Evolutionary conservation across 2,888 invertebrate species (phyloP).

Genomic region (Autographa gamma): DNA sequence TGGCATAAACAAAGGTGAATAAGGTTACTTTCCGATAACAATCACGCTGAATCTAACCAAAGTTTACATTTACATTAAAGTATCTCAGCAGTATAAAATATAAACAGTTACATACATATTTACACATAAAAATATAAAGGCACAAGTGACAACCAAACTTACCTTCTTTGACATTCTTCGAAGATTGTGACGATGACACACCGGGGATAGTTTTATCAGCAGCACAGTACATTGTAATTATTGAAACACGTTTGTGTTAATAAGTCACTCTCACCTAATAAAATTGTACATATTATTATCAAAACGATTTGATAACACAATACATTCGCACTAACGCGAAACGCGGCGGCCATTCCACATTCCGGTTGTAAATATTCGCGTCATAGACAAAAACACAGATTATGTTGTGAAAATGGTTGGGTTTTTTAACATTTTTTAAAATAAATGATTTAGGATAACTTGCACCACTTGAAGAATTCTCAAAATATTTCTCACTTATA

Average conservation of each 20-base stretch:
- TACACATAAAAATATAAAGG: slow-evolving; percentile 40
- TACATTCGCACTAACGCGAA: slow-evolving; percentile 80
- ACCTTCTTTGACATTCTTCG: slow-evolving; percentile 93
- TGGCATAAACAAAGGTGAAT: slow-evolving; percentile 26
- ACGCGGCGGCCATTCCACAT: slow-evolving; percentile 88
- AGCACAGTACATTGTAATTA: slow-evolving; percentile 91
- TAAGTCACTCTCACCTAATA: slow-evolving; percentile 89
- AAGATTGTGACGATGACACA: slow-evolving; percentile 92
- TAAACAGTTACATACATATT: slow-evolving; percentile 21
- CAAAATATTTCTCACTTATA: too few relatives aligned
- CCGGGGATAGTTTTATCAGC: slow-evolving; percentile 93
- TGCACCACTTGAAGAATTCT: too few relatives aligned
- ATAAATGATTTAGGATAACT: too few relatives aligned
- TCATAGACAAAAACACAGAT: slow-evolving; percentile 70
- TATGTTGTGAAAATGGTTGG: background rate
- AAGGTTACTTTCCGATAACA: background rate
- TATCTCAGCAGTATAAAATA: slow-evolving; percentile 5
- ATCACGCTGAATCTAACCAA: background rate
- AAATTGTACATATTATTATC: slow-evolving; percentile 83
- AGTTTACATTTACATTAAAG: background rate
- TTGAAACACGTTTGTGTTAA: slow-evolving; percentile 71
- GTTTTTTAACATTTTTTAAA: background rate
- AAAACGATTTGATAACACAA: slow-evolving; percentile 76
- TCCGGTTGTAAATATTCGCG: slow-evolving; percentile 87
- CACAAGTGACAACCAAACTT: slow-evolving; percentile 82